Percentiles rank a stretch among this genome's conserved stretches.
phyloP scores from a whole-genome alignment of 1,140 invertebrate genomes.

The Lepidurus arcticus region DNA sequence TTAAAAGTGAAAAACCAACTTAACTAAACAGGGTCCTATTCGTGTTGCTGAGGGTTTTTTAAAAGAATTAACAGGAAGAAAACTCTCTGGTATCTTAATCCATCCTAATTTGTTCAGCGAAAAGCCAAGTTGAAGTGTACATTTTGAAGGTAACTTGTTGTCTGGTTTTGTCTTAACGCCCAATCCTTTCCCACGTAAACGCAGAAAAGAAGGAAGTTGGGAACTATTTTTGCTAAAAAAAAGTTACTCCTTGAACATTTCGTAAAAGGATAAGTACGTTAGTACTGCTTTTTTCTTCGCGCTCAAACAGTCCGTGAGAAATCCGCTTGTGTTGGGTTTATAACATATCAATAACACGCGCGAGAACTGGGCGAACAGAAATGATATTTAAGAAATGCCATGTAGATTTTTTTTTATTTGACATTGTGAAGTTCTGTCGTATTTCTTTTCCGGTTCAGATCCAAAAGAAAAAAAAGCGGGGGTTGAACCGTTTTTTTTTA shows the following conservation, averaged over 20 bases:
- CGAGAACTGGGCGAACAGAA: not conserved
- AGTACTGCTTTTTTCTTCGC: not conserved
- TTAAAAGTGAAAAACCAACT: constrained; percentile 3
- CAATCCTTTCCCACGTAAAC: not conserved
- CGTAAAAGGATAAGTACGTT: not conserved
- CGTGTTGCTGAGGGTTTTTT: constrained; percentile 6
- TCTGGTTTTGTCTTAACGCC: constrained; percentile 3
- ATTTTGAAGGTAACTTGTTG: not conserved
- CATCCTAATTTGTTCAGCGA: not conserved
- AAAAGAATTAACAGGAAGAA: not conserved
- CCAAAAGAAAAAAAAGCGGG: not conserved
- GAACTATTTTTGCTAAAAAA: constrained; percentile 22
- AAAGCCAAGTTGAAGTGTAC: not conserved
- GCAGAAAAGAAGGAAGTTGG: not conserved
- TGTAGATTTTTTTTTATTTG: not conserved
- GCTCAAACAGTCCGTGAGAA: constrained; percentile 2
- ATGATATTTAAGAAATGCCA: not conserved
- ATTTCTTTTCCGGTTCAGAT: not conserved
- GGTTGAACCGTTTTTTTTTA: not conserved
- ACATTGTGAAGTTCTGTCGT: not conserved
- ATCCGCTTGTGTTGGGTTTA: not conserved
- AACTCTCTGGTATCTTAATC: constrained; percentile 27
- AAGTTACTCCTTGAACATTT: not conserved
- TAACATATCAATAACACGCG: constrained; percentile 22
- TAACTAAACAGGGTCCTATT: constrained; percentile 14